These are phyloP conservation scores for Ibidorhyncha struthersii DNA, from an alignment of 2,113 vertebrate species.

Conservation along the genomic window DNA sequence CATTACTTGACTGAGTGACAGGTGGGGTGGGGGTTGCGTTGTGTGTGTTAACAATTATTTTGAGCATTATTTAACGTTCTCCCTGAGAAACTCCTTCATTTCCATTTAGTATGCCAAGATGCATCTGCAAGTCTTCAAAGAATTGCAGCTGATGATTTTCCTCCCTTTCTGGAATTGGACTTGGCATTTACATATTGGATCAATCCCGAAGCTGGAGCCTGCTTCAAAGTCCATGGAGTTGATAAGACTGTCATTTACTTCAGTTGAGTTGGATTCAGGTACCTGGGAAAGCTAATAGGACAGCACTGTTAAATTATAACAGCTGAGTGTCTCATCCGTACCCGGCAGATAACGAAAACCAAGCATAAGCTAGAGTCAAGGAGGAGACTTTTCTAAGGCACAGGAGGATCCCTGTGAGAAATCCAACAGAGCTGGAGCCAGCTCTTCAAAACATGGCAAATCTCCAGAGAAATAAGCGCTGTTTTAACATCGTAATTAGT, in stretches of 20 bases:
- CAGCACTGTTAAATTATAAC: not conserved
- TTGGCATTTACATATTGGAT: slow-evolving; percentile 1
- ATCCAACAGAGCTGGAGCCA: not conserved
- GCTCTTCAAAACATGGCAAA: not conserved
- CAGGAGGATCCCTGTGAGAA: slow-evolving; percentile 9
- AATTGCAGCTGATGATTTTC: slow-evolving; percentile 38
- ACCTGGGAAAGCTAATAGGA: not conserved
- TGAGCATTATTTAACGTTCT: not conserved
- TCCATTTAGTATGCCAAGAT: slow-evolving; percentile 2
- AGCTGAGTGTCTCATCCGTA: not conserved
- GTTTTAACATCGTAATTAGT: not conserved
- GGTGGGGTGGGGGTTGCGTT: not conserved
- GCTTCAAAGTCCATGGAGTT: not conserved
- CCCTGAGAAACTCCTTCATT: not conserved
- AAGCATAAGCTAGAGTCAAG: not conserved
- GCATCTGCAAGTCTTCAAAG: slow-evolving; percentile 46
- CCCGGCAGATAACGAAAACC: not conserved
- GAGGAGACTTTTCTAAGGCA: not conserved
- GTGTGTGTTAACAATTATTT: slow-evolving; percentile 6
- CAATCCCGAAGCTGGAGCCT: not conserved
- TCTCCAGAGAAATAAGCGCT: not conserved
- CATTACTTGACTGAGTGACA: not conserved
- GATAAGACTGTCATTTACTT: slow-evolving; percentile 5
- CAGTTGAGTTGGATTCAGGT: not conserved
- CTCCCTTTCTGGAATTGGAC: slow-evolving; percentile 27